Evolutionary conservation across 2,113 vertebrate species (phyloP).

Genomic region (Okapia johnstoni): DNA sequence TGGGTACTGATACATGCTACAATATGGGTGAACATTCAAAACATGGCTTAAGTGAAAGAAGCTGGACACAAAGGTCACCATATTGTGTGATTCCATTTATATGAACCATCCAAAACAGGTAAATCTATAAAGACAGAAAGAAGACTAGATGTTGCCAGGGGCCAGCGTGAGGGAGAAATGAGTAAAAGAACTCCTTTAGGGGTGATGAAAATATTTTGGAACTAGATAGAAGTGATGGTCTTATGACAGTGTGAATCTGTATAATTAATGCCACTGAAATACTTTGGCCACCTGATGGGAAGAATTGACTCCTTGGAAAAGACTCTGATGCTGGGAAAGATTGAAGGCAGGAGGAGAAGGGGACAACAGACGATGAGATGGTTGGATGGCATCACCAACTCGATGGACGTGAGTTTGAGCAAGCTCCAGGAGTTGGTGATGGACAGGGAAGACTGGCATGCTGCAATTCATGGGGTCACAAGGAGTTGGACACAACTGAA

Average conservation of each 20-base stretch:
- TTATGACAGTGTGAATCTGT: neutral
- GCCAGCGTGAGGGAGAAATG: neutral
- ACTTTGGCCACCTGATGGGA: too few relatives aligned
- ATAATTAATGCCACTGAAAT: neutral
- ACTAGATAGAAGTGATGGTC: neutral
- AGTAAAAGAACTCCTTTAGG: neutral
- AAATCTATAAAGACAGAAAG: neutral
- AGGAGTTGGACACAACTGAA: too few relatives aligned
- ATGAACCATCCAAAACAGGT: neutral
- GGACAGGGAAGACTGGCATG: too few relatives aligned
- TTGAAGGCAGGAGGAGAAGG: too few relatives aligned
- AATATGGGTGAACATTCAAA: neutral
- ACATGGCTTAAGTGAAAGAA: neutral
- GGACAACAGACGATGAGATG: too few relatives aligned
- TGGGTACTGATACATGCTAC: neutral
- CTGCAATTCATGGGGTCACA: too few relatives aligned
- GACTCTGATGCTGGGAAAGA: too few relatives aligned
- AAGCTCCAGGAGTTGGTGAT: too few relatives aligned
- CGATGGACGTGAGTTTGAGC: too few relatives aligned
- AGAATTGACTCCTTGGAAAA: too few relatives aligned
- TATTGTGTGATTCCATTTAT: neutral
- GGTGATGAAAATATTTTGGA: neutral
- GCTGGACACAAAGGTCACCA: neutral
- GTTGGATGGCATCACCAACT: too few relatives aligned
- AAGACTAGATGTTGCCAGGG: neutral